These are phyloP conservation scores for Nomia melanderi DNA, from an alignment of 1,140 invertebrate genomes.

Conservation along the genomic window DNA sequence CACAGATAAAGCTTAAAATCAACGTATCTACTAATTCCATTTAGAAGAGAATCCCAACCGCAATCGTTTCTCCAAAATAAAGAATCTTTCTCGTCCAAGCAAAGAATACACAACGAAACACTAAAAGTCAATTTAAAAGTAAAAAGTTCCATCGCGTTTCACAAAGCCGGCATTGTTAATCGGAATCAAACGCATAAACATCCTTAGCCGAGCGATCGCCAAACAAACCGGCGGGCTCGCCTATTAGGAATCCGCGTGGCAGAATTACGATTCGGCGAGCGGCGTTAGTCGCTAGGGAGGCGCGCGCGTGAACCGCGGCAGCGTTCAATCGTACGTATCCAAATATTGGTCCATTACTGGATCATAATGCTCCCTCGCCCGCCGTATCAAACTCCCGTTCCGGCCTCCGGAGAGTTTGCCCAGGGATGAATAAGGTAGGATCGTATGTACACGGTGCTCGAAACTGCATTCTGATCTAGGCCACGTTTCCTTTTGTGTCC, in stretches of 20 bases:
- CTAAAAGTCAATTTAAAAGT: no score
- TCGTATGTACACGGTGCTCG: slow-evolving; percentile 19
- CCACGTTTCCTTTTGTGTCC: slow-evolving; percentile 50
- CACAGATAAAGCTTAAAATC: no score
- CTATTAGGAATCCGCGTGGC: neutral
- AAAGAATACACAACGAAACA: no score
- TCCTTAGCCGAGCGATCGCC: neutral
- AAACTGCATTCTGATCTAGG: slow-evolving; percentile 43
- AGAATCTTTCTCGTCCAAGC: no score
- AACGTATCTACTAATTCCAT: no score
- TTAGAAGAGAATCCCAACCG: no score
- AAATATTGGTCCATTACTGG: slow-evolving; percentile 74
- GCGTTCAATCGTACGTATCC: slow-evolving; percentile 60
- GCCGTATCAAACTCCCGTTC: slow-evolving; percentile 44
- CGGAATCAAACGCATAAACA: no score
- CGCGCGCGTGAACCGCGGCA: slow-evolving; percentile 53
- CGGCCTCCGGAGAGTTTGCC: slow-evolving; percentile 28
- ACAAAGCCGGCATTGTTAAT: no score
- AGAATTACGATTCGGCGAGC: slow-evolving; percentile 51
- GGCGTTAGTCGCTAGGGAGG: slow-evolving; percentile 34
- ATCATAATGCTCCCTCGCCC: slow-evolving; percentile 68
- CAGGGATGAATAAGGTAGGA: slow-evolving; percentile 53
- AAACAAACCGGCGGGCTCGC: neutral
- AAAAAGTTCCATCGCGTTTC: no score
- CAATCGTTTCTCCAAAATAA: no score